Evolutionary conservation across 1,140 invertebrate genomes (phyloP), one percentile per base, ranked within the genome.

Genomic region (Drosophila triauraria): DNA sequence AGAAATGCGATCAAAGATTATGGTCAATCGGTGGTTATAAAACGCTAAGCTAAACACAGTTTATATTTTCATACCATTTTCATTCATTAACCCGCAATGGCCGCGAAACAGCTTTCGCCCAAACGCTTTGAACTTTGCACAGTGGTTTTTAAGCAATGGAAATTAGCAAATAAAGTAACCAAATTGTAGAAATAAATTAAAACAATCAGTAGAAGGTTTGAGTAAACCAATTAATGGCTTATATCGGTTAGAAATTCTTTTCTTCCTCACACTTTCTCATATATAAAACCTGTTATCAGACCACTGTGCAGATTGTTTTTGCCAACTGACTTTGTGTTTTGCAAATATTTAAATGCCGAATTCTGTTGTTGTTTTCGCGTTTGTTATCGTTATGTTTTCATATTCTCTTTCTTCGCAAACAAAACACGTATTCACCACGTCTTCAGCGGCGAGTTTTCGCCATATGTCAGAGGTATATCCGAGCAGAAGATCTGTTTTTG

Each of bases 81-180:
- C 51, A 77, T 82, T 64, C 69, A 65, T 69, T 82, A 78, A 68
- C 62, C 47, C n/a, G 20, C 61, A 72, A 82, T 57, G 68, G 25
- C 44, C 30, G 61, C 61, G n/a, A 35, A 63, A 56, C 48, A 75
- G 74, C 71, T 75, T 75, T 75, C 71, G 71, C 71, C 42, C 23
- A 12, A 63, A 17, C 12, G 38, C 50, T 56, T 48, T 75, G 23
- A 75, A 64, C 70, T 47, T 27, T n/a, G 70, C 38, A 75, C 70
- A 56, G 23, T 53, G 71, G 23, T 15, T 27, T 3, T 8, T 13
- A 3, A 25, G 20, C 17, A 40, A 40, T 54, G 35, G 10, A 53
- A 53, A 23, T 54, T 4, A 54, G 53, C 10, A 20, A 20, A 20
- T 20, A 20, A 20, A 20, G 20, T 20, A 4, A 15, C 32, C 8